Base-by-base conservation (phyloP, 2,797 vertebrate genomes). In the Leontocebus nigricollis region DNA sequence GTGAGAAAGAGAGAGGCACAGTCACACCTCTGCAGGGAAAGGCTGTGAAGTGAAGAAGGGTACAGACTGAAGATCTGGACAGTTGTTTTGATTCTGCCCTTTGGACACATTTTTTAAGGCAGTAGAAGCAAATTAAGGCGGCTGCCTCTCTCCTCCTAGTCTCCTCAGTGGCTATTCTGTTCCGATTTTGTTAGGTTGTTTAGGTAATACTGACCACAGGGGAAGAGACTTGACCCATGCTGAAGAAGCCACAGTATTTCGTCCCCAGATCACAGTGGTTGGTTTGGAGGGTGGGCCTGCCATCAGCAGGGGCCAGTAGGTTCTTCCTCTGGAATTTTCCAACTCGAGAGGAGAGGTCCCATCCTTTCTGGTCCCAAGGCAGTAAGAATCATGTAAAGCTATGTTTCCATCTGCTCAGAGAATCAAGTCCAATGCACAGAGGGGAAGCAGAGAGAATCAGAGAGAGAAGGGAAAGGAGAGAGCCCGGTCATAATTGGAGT, bases 291-390 rank as follows among this genome's bases (percentile, higher is more conserved):
- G 46, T 80, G 33, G 41, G 36, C 27, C 11, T 20, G 10, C 20
- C 24, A 44, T 27, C 26, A 89, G 14, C 30, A 36, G 73, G 33
- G n/a, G 1, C 46, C 79, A 89, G 11, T 15, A 61, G 8, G 27
- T 92, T 83, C 86, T 96, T 92, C 46, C 61, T 64, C 36, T 70
- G 46, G 33, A 81, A 81, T 92, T 91, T 88, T 84, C 81, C 41
- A 96, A 14, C 22, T 61, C 67, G 26, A 75, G 10, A 88, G 59
- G 24, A 57, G 81, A 76, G 41, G 26, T 7, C 27, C 26, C 46
- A 70, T 83, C 33, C 24, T 90, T 84, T 91, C 39, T 46, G 17
- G 17, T 73, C 27, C 92, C 8, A 12, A n/a, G 30, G 39, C 5
- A 79, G 19, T 48, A 44, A 76, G 88, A 91, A 80, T 90, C 93